Percentiles rank a stretch among this genome's conserved stretches.
These are phyloP conservation scores for Tigriopus californicus DNA, from an alignment of 2,888 invertebrate species.

Conservation along the genomic window DNA sequence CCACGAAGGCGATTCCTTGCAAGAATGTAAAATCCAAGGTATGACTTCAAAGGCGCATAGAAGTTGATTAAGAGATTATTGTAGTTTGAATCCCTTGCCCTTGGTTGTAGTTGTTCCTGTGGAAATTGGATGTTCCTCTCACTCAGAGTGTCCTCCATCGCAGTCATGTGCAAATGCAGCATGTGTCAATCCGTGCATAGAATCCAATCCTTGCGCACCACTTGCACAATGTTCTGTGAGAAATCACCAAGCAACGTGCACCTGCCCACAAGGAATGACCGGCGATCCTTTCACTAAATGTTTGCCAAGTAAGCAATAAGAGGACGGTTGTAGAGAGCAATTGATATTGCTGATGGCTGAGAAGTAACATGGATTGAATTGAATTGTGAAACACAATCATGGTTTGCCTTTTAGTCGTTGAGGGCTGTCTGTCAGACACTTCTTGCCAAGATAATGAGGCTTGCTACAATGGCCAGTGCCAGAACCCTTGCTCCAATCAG, in stretches of 20 bases:
- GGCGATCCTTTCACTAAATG: conserved; percentile 20
- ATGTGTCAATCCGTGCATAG: conserved; percentile 38
- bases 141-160: conserved; percentile 1
- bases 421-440: conserved; percentile 30
- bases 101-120: conserved; percentile 2
- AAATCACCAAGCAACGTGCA: conserved; percentile 62
- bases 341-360: not conserved
- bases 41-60: not conserved
- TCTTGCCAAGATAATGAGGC: conserved; percentile 64
- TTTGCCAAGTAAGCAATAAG: conserved; percentile 44
- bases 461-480: conserved; percentile 53
- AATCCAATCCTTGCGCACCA: conserved; percentile 53
- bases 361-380: not conserved
- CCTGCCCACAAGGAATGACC: conserved; percentile 24
- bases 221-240: conserved; percentile 62
- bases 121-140: not conserved
- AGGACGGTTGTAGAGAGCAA: conserved; percentile 43
- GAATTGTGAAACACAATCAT: not conserved
- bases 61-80: not conserved
- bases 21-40: conserved; percentile 5
- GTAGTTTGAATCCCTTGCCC: not conserved
- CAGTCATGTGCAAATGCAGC: not conserved
- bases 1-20: conserved; percentile 64
- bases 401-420: not conserved
- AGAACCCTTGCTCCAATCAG: conserved; percentile 43